Evolutionary conservation across 2,888 invertebrate genomes (phyloP).

Genomic region (Calameuta filiformis): DNA sequence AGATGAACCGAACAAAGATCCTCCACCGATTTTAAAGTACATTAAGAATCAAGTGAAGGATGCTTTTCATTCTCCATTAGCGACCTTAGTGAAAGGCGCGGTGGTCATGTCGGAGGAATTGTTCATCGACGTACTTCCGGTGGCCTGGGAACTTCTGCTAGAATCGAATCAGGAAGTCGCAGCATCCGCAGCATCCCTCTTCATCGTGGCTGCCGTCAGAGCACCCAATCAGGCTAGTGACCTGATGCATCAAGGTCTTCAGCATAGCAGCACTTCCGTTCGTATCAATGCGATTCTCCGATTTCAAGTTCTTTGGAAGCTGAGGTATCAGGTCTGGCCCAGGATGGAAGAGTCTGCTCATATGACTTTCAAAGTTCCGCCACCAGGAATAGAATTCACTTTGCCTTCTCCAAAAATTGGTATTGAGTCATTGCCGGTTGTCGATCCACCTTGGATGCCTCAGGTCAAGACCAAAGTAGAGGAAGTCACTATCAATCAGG

Average conservation of each 20-base stretch:
- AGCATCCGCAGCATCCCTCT: slow-evolving; percentile 87
- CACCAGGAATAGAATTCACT: slow-evolving; percentile 99
- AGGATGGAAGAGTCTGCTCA: slow-evolving; percentile 99
- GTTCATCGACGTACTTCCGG: slow-evolving; percentile 87
- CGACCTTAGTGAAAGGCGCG: slow-evolving; percentile 88
- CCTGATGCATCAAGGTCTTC: slow-evolving; percentile 88
- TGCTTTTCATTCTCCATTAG: slow-evolving; percentile 90
- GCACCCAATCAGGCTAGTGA: slow-evolving; percentile 90
- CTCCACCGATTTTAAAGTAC: slow-evolving; percentile 81
- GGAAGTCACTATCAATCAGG: slow-evolving; percentile 98
- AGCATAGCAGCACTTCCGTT: slow-evolving; percentile 83
- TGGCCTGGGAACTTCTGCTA: slow-evolving; percentile 94
- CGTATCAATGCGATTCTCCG: slow-evolving; percentile 87
- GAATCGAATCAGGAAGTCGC: slow-evolving; percentile 92
- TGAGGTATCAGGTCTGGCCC: slow-evolving; percentile 98
- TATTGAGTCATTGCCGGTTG: slow-evolving; percentile 91
- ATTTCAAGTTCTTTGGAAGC: slow-evolving; percentile 96
- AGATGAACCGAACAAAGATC: slow-evolving; percentile 69
- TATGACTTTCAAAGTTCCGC: slow-evolving; percentile 96
- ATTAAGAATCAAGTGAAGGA: slow-evolving; percentile 85
- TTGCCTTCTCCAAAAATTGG: slow-evolving; percentile 99
- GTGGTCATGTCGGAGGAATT: slow-evolving; percentile 89
- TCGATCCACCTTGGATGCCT: slow-evolving; percentile 99
- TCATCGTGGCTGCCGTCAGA: slow-evolving; percentile 93
- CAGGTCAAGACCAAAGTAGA: slow-evolving; percentile 98